Conservation (phyloP, 2,888 invertebrate species). For the Chironomus riparius region DNA sequence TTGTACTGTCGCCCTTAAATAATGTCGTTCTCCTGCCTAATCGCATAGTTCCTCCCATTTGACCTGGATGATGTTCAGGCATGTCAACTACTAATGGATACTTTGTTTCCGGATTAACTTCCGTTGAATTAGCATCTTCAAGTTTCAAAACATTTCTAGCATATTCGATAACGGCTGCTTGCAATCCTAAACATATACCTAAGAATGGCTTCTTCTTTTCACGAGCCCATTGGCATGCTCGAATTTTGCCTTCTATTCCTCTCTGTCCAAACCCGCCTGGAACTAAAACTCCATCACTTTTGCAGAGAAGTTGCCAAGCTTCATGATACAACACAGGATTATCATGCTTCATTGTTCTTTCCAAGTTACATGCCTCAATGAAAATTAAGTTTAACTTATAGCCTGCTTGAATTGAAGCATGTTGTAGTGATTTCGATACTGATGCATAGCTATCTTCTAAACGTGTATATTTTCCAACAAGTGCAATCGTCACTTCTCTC, state of each 20-base stretch:
- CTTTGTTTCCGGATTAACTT: constrained; percentile 63
- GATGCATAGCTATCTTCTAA: constrained; percentile 95
- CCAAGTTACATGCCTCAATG: constrained; percentile 85
- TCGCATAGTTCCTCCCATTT: constrained; percentile 96
- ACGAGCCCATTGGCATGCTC: constrained; percentile 88
- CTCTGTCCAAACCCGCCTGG: constrained; percentile 97
- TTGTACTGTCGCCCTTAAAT: constrained; percentile 55
- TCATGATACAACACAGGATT: constrained; percentile 82
- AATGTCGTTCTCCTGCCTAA: constrained; percentile 85
- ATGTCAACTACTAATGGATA: constrained; percentile 91
- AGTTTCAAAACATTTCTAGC: constrained; percentile 70
- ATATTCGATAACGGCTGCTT: constrained; percentile 94
- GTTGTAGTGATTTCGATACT: constrained; percentile 87
- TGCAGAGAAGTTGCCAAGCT: constrained; percentile 87
- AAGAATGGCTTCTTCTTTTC: constrained; percentile 82
- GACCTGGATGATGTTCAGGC: constrained; percentile 93
- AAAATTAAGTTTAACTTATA: constrained; percentile 79
- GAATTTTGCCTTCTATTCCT: constrained; percentile 93
- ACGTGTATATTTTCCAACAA: constrained; percentile 96
- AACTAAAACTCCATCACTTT: constrained; percentile 83
- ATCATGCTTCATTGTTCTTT: constrained; percentile 57
- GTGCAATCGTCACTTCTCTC: constrained; percentile 77
- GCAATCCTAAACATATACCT: constrained; percentile 96
- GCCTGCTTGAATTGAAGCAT: constrained; percentile 79
- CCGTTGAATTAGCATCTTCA: constrained; percentile 72